phyloP scores from a whole-genome alignment of 2,797 vertebrate species.

The Sylvia borin region DNA sequence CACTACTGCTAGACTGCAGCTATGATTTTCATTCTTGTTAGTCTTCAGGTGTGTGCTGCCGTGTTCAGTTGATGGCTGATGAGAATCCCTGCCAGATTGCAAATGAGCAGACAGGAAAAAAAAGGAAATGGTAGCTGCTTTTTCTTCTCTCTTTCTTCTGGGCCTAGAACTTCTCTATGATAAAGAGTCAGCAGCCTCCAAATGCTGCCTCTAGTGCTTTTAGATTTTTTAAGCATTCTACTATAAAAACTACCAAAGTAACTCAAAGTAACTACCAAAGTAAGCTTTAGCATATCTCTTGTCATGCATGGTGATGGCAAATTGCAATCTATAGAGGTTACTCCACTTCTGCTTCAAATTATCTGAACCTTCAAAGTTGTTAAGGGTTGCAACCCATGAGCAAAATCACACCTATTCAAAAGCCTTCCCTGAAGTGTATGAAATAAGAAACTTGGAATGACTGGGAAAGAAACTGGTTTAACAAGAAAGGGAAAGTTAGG shows the following conservation, averaged over 20 bases:
- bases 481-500: neutral
- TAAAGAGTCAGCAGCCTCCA: neutral
- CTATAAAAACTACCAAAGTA: neutral
- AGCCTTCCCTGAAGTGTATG: neutral
- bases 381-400: neutral
- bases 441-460: neutral
- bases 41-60: neutral
- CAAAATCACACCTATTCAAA: neutral
- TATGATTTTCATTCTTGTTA: neutral
- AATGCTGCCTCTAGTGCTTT: neutral
- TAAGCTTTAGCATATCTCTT: neutral
- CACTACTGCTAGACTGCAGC: neutral
- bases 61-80: neutral
- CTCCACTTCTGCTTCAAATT: neutral
- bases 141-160: neutral
- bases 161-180: neutral
- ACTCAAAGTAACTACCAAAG: neutral
- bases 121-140: neutral
- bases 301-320: neutral
- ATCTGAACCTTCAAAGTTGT: neutral
- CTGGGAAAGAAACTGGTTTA: neutral
- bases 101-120: neutral
- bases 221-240: neutral
- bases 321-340: neutral
- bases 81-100: neutral